These are phyloP conservation scores for Lasiommata megera DNA, from an alignment of 2,888 invertebrate species.

Conservation along the genomic window DNA sequence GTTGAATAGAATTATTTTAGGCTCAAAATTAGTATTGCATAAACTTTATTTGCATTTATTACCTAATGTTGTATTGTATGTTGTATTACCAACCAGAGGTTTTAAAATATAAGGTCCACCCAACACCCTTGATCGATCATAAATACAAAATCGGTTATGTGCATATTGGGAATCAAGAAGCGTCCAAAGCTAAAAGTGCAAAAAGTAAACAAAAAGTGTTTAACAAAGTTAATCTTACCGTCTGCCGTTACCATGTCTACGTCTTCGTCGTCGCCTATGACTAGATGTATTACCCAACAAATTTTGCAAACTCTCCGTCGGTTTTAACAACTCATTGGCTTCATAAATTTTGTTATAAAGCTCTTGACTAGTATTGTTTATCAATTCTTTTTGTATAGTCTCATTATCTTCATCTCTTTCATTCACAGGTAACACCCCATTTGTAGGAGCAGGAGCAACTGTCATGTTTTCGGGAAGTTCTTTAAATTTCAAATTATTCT, in stretches of 20 bases:
- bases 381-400: conserved; percentile 42
- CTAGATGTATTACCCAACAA: conserved; percentile 51
- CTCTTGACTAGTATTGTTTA: conserved; percentile 52
- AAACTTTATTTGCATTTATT: no score
- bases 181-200: no score
- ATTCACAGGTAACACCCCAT: conserved; percentile 64
- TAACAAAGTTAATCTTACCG: conserved; percentile 45
- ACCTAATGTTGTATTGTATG: no score
- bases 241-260: conserved; percentile 70
- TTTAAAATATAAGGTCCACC: no score
- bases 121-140: no score
- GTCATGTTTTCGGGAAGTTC: conserved; percentile 70
- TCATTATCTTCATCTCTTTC: conserved; percentile 57
- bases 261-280: conserved; percentile 53
- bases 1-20: no score
- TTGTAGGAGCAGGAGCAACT: conserved; percentile 71
- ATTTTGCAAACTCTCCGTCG: conserved; percentile 68
- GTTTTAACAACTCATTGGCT: conserved; percentile 58
- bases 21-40: no score
- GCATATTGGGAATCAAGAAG: no score
- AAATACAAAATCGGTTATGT: no score
- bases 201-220: no score
- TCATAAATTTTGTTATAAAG: conserved; percentile 46
- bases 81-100: no score
- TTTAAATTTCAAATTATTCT: conserved; percentile 67